A percentile compares a stretch with the other conserved stretches of the same genome.
These are phyloP conservation scores for Phrynocephalus forsythii DNA, from an alignment of 2,797 vertebrate genomes.

Conservation along the genomic window DNA sequence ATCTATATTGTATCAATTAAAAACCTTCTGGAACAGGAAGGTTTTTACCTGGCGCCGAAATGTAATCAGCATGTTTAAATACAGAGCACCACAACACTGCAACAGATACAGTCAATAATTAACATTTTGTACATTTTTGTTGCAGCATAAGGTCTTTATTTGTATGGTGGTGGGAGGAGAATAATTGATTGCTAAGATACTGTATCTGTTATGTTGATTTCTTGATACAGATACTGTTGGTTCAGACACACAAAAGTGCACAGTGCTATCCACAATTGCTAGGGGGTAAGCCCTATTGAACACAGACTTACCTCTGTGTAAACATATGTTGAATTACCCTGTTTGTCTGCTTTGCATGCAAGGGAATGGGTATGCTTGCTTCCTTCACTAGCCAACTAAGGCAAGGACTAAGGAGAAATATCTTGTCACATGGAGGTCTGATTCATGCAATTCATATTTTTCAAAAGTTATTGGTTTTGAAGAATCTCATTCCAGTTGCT, in stretches of 20 bases:
- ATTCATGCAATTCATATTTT: background rate
- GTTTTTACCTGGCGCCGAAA: no score
- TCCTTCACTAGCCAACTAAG: background rate
- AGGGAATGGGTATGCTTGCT: background rate
- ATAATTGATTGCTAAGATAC: constrained; percentile 3
- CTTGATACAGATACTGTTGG: background rate
- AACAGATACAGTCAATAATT: background rate
- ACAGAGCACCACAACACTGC: background rate
- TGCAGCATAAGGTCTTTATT: background rate
- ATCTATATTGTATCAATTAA: no score
- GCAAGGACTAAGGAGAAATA: background rate
- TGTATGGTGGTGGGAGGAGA: background rate
- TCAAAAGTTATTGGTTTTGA: background rate
- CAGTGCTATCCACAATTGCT: background rate
- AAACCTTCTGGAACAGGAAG: no score
- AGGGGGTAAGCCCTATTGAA: background rate
- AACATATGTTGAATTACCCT: background rate
- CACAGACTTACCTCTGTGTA: background rate
- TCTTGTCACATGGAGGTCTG: background rate
- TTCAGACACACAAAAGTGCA: background rate
- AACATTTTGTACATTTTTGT: background rate
- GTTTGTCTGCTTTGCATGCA: background rate
- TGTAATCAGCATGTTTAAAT: constrained; percentile 1
- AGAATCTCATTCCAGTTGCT: background rate
- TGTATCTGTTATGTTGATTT: constrained; percentile 1